Evolutionary conservation across 53 echinoderm and acorn worm genomes (phyloP), one percentile per base, ranked within the genome.

Genomic region (Hippasteria phrygiana): DNA sequence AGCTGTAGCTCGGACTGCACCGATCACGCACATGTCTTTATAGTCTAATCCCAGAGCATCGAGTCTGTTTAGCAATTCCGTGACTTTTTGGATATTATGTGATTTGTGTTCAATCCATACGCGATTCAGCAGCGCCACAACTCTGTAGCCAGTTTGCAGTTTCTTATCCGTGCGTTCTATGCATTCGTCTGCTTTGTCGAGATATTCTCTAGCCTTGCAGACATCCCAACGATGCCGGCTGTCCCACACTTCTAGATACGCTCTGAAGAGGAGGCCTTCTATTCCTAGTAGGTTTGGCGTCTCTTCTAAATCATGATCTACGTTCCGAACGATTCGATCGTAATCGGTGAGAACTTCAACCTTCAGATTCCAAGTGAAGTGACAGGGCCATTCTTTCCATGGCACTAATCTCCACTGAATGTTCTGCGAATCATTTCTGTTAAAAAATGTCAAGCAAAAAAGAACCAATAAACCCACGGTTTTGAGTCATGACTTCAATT

Each of bases 101-200:
- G 59, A 24, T 41, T 45, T 80, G 43, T 62, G 16, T 16, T 80
- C 80, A n/a, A 80, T 80, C 80, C 80, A 80, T 27, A 80, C 27
- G 12, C 80, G 80, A 43, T 80, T 80, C 24, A 80, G 62, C 26
- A 80, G 31, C 41, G 80, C 62, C 31, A 80, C 80, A 27, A 54
- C 32, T 64, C 5, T 63, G 80, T 80, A 80, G 33, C 64, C 80
- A 22, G 35, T 62, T 26, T 55, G 62, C 31, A 80, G 29, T 1
- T 41, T 3, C 20, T 0, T 3, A 3, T 64, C 62, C 35, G 80
- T 63, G 2, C 20, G 36, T 14, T 53, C 32, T 51, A 80, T 80
- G 31, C 62, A 62, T 5, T 42, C 62, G 45, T 80, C 80, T 13
- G 80, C 80, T 80, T 62, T 35, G 20, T 80, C 32, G 7, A 80